Percentiles rank a stretch among this genome's conserved stretches.
Conservation (phyloP, 2,113 vertebrate genomes). For the Xenopus laevis region DNA sequence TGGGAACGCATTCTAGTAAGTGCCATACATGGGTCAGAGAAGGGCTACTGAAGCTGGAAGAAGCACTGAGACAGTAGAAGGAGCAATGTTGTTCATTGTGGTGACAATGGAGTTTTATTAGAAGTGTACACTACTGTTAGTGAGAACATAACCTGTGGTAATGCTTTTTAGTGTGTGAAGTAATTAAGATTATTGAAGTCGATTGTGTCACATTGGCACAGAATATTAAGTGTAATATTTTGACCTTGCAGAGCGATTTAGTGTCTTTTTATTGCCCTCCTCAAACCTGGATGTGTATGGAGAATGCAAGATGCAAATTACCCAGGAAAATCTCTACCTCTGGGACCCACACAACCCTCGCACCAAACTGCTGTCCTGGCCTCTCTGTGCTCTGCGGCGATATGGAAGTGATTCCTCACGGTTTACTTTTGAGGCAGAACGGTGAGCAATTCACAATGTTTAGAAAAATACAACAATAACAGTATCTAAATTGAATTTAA, state of each 20-base stretch:
- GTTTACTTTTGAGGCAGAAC: constrained; percentile 92
- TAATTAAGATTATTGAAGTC: not conserved
- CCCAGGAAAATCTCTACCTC: constrained; percentile 96
- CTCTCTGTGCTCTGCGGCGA: constrained; percentile 86
- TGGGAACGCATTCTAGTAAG: too few relatives aligned
- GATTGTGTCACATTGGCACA: not conserved
- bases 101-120: too few relatives aligned
- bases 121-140: too few relatives aligned
- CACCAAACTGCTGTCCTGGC: constrained; percentile 90
- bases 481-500: too few relatives aligned
- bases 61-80: too few relatives aligned
- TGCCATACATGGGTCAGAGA: too few relatives aligned
- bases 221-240: not conserved
- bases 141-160: not conserved
- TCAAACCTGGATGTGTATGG: constrained; percentile 92
- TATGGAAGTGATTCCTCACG: constrained; percentile 86
- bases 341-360: constrained; percentile 93
- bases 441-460: constrained; percentile 62
- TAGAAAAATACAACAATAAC: not conserved
- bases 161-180: not conserved
- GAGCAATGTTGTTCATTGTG: too few relatives aligned
- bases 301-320: constrained; percentile 95
- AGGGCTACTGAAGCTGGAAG: too few relatives aligned
- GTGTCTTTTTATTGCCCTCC: constrained; percentile 88
- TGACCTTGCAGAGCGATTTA: constrained; percentile 80